Base-by-base conservation (phyloP, 2,113 vertebrate species). In the Rhegmatorhina hoffmannsi region DNA sequence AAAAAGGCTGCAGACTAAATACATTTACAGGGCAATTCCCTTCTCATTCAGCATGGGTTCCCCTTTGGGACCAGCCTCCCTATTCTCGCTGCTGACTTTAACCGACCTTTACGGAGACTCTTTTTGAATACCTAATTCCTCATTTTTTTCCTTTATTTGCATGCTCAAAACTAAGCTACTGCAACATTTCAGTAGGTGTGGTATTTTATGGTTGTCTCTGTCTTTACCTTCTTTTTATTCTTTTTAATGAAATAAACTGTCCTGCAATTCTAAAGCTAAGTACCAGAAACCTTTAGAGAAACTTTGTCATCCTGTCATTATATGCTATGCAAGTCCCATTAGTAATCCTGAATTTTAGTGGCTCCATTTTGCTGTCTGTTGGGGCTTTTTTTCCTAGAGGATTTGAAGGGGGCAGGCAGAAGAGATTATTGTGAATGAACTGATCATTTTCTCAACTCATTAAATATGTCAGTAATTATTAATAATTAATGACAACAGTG, bases 381-480 rank as follows among this genome's bases (percentile, higher is more conserved):
- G 21, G 21, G 0, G 2, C 49, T 85, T 63, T 90, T 89, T 89
- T 89, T 81, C 89, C 55, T 53, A n/a, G 29, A 94, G 55, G 47
- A 59, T 73, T 13, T 75, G 79, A 87, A 88, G 9, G 26, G 31
- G 13, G 11, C 10, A 89, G 53, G 31, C 43, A 84, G 59, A 83
- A 79, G 70, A 89, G 44, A 56, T 87, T 86, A 69, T 82, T 91
- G 56, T 76, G 85, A 94, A 90, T 75, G 26, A 91, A 87, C 63
- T 23, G 53, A 95, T 96, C 7, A n/a, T 87, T 92, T 94, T 93
- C 50, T 43, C 52, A 91, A 84, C 53, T 92, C 91, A 82, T 95
- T 96, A 95, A 95, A 91, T 73, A 95, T 93, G 68, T 76, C 70
- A 86, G 66, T 14, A 92, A 76, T 92, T 94, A 92, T 91, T 87